Evolutionary conservation across 53 echinoderm and acorn worm species (phyloP), one percentile per base, ranked within the genome.

Genomic region (Apostichopus leukothele): DNA sequence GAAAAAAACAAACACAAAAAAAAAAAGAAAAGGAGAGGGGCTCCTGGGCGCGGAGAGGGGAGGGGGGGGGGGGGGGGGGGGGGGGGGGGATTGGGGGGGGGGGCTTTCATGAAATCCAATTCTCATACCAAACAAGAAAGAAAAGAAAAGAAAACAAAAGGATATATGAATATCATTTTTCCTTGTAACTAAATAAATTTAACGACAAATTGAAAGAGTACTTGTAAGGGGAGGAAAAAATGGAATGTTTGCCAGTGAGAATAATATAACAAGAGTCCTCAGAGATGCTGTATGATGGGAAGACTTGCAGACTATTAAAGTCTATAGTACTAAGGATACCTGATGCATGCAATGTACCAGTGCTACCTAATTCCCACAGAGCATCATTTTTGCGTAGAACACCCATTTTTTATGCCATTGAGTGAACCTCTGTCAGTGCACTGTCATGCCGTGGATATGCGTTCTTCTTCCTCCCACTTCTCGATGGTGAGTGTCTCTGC

Each of bases 371-470:
- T 79, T 51, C 79, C 51, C 51, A 51, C 79, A 12, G 79, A 79
- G 53, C 51, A 51, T 79, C 53, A 39, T 51, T 52, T 8, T 51
- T 52, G 79, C 79, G 63, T 79, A 51, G 51, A 52, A 19, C 51
- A 79, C 51, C 79, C 16, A 53, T 53, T 51, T 19, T 53, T 79
- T 5, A 50, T 79, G 39, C 39, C n/a, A 51, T 52, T 79, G 79
- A 79, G 52, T 79, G 79, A 79, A 51, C 79, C 63, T 63, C 63
- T 63, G 63, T 79, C 52, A 13, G 79, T 79, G 79, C 79, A 79
- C 79, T 79, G 79, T 79, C 9, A 39, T 79, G 79, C 79, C 18
- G 79, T 79, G 79, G 79, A 79, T 53, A 77, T 39, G 78, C 53
- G n/a, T 79, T 79, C 50, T 79, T 4, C 50, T 79, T 79, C 79